phyloP scores from a whole-genome alignment of 2,888 invertebrate genomes.

The Pilophorus perplexus region DNA sequence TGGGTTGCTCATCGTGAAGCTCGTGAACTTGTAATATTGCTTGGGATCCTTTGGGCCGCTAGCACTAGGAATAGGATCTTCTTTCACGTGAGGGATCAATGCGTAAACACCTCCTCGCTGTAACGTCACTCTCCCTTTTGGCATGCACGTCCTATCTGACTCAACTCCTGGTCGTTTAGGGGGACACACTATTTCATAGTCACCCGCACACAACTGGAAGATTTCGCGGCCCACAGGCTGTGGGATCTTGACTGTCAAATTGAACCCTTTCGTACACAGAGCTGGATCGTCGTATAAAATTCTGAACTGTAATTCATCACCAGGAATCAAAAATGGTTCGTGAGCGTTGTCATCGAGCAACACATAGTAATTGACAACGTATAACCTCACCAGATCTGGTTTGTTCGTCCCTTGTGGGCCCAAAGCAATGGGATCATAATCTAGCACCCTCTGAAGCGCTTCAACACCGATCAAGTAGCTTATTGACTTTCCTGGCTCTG shows the following conservation, averaged over 20 bases:
- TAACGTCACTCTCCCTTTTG: not conserved
- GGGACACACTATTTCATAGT: not conserved
- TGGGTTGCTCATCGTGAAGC: not conserved
- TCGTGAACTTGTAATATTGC: too few relatives aligned
- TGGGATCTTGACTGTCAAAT: not conserved
- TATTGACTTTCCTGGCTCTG: slow-evolving; percentile 11
- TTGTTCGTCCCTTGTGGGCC: slow-evolving; percentile 24
- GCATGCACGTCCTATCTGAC: not conserved
- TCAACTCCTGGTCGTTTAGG: too few relatives aligned
- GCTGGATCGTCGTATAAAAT: too few relatives aligned
- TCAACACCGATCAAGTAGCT: slow-evolving; percentile 6
- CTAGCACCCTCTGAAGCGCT: not conserved
- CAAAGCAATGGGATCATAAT: not conserved
- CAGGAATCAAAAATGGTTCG: not conserved
- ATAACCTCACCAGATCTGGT: slow-evolving; percentile 7
- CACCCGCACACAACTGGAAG: slow-evolving; percentile 3
- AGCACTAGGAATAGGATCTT: not conserved
- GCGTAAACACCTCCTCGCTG: slow-evolving; percentile 26
- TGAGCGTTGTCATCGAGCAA: too few relatives aligned
- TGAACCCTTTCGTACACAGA: not conserved
- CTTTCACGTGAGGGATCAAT: not conserved
- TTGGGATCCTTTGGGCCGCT: too few relatives aligned
- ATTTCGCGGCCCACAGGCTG: not conserved
- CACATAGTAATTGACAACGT: slow-evolving; percentile 23
- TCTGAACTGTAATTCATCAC: not conserved